phyloP scores from a whole-genome alignment of 2,888 invertebrate species.

The Noctua comes region DNA sequence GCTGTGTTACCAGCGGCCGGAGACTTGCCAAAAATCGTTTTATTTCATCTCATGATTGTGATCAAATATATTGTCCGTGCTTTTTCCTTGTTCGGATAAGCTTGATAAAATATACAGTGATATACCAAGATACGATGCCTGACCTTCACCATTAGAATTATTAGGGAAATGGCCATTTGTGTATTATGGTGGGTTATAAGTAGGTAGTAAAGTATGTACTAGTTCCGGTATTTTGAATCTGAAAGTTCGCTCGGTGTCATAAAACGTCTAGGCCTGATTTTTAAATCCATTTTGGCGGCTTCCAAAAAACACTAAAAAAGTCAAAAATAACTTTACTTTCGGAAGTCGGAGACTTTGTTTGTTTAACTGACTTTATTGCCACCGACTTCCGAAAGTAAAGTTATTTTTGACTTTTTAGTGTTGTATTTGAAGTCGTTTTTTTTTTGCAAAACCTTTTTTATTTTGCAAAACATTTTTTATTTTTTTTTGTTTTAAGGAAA shows the following conservation, averaged over 20 bases:
- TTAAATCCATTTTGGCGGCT: not conserved
- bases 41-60: slow-evolving; percentile 60
- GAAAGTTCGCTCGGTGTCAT: not conserved
- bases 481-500: not conserved
- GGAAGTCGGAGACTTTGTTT: too few relatives aligned
- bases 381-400: too few relatives aligned
- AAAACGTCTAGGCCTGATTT: not conserved
- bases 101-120: slow-evolving; percentile 41
- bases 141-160: slow-evolving; percentile 39
- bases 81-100: slow-evolving; percentile 52
- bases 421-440: too few relatives aligned
- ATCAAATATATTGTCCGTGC: slow-evolving; percentile 56
- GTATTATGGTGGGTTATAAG: slow-evolving; percentile 11
- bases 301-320: too few relatives aligned
- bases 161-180: slow-evolving; percentile 10
- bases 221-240: not conserved
- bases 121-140: slow-evolving; percentile 16
- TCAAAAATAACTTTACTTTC: too few relatives aligned
- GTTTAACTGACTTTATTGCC: too few relatives aligned
- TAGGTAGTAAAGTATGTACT: not conserved
- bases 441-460: not conserved
- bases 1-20: slow-evolving; percentile 37
- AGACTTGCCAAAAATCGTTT: slow-evolving; percentile 59
- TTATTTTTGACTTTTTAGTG: too few relatives aligned
- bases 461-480: too few relatives aligned